Evolutionary conservation across 2,113 vertebrate species (phyloP).

Genomic region (Corydoras maculifer): DNA sequence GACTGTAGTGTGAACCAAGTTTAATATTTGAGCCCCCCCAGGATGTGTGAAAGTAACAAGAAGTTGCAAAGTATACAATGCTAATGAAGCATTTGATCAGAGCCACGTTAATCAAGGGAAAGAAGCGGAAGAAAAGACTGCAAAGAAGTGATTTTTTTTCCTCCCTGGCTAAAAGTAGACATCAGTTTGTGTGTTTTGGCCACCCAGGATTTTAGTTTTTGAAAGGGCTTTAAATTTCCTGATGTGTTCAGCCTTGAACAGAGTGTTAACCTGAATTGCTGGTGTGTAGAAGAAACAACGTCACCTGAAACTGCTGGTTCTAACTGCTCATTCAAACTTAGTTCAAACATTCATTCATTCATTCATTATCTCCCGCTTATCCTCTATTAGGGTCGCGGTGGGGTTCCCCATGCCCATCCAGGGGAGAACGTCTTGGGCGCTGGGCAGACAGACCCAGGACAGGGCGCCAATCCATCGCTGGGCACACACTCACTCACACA

Average conservation of each 20-base stretch:
- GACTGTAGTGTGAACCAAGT: no score
- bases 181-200: slow-evolving; percentile 20
- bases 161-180: not conserved
- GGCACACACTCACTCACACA: no score
- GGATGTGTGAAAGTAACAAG: not conserved
- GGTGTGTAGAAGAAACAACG: not conserved
- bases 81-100: slow-evolving; percentile 3
- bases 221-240: slow-evolving; percentile 15
- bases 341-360: no score
- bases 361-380: no score
- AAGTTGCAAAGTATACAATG: not conserved
- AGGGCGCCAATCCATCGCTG: no score
- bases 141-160: not conserved
- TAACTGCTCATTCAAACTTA: no score
- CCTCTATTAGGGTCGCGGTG: no score
- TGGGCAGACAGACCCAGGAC: no score
- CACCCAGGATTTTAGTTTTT: slow-evolving; percentile 5
- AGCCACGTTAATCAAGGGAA: not conserved
- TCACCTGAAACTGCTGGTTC: not conserved
- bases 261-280: slow-evolving; percentile 15
- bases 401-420: no score
- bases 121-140: not conserved
- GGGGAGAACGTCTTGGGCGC: no score
- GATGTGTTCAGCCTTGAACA: slow-evolving; percentile 19
- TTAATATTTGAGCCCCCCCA: not conserved